phyloP scores from a whole-genome alignment of 2,113 vertebrate genomes.

The Prunella fulvescens region DNA sequence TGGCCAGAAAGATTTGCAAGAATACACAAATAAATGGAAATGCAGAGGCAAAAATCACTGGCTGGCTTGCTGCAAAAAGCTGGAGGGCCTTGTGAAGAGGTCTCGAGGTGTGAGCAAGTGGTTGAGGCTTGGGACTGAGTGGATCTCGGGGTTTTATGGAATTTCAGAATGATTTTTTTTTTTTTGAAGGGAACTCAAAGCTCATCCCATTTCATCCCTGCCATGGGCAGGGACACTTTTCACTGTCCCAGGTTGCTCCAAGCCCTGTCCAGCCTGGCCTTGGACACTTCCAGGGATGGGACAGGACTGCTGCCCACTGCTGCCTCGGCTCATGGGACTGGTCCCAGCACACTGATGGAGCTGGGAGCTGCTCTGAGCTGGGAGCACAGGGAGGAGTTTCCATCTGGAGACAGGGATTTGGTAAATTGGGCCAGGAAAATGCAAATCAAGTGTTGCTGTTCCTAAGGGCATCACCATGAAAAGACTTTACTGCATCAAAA shows the following conservation, averaged over 20 bases:
- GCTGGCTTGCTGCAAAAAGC: not conserved
- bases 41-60: not conserved
- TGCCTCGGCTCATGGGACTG: fast-evolving
- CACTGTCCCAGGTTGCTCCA: not conserved
- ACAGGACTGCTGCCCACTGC: not conserved
- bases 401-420: not conserved
- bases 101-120: not conserved
- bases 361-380: not conserved
- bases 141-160: fast-evolving
- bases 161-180: not conserved
- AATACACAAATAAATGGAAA: not conserved
- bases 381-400: not conserved
- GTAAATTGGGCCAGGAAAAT: not conserved
- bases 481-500: fast-evolving
- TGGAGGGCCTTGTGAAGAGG: not conserved
- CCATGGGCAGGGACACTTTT: not conserved
- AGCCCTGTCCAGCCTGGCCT: fast-evolving
- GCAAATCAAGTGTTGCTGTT: not conserved
- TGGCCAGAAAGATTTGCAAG: conserved; percentile 36
- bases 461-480: not conserved
- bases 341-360: not conserved
- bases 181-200: not conserved
- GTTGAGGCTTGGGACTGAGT: not conserved
- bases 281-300: not conserved
- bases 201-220: not conserved